Evolutionary conservation across 2,797 vertebrate species (phyloP).

Genomic region (Epinephelus malabaricus): DNA sequence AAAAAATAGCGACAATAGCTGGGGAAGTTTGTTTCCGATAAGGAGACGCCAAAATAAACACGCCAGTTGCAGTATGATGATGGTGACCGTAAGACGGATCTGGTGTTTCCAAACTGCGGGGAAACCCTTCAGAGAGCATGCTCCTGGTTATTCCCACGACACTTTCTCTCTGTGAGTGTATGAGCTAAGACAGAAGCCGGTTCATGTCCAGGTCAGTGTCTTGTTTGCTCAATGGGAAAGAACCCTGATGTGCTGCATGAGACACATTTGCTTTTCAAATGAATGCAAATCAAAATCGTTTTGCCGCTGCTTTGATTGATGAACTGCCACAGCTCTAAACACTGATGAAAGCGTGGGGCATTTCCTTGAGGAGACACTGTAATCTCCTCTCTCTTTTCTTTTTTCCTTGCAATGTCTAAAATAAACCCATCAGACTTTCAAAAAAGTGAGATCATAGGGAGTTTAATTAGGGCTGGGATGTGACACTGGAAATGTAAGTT

Average conservation of each 20-base stretch:
- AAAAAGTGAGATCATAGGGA: constrained; percentile 36
- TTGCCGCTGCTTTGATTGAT: constrained; percentile 40
- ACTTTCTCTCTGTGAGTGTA: constrained; percentile 4
- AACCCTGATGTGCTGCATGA: constrained; percentile 31
- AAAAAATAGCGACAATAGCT: constrained; percentile 41
- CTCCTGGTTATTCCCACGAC: constrained; percentile 50
- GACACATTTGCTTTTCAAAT: constrained; percentile 72
- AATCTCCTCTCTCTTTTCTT: constrained; percentile 3
- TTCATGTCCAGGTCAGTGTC: constrained; percentile 65
- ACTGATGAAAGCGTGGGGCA: constrained; percentile 20
- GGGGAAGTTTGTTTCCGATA: constrained; percentile 45
- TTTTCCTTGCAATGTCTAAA: neutral
- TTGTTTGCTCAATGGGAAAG: constrained; percentile 55
- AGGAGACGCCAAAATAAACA: constrained; percentile 47
- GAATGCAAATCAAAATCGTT: constrained; percentile 64
- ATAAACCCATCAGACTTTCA: constrained; percentile 13
- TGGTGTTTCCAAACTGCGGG: constrained; percentile 29
- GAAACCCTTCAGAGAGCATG: constrained; percentile 24
- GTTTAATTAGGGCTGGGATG: constrained; percentile 30
- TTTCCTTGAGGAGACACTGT: constrained; percentile 5
- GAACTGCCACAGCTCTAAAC: constrained; percentile 37
- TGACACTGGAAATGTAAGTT: constrained; percentile 31
- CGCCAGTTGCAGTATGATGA: constrained; percentile 15
- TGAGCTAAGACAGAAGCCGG: constrained; percentile 25
- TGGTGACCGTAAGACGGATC: neutral